Percentiles rank a stretch among this genome's conserved stretches.
Conservation (phyloP, 2,113 vertebrate genomes). For the Anguilla japonica region DNA sequence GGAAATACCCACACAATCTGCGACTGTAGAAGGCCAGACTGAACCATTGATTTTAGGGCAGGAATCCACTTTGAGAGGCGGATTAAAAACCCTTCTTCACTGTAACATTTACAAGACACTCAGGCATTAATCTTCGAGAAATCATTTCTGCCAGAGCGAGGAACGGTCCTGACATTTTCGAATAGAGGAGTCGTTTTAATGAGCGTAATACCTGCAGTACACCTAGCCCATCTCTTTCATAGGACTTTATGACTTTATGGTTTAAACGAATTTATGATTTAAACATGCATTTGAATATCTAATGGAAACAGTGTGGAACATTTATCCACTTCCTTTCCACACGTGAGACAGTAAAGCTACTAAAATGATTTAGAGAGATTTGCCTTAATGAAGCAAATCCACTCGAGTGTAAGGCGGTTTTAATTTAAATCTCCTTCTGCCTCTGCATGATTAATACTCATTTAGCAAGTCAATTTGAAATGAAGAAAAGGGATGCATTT, state of each 20-base stretch:
- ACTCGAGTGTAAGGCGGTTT: conserved; percentile 87
- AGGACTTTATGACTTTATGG: conserved; percentile 38
- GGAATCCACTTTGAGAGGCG: not conserved
- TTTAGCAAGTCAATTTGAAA: conserved; percentile 86
- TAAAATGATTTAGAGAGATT: conserved; percentile 87
- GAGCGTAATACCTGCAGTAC: conserved; percentile 29
- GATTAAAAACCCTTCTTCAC: not conserved
- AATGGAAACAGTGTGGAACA: conserved; percentile 73
- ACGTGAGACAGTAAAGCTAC: conserved; percentile 80
- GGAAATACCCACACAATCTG: not conserved
- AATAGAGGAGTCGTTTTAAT: conserved; percentile 24
- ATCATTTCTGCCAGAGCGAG: not conserved
- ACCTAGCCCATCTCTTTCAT: conserved; percentile 24
- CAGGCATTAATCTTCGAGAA: not conserved
- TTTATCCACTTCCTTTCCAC: conserved; percentile 77
- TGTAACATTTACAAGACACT: not conserved
- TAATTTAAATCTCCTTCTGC: conserved; percentile 93
- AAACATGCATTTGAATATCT: conserved; percentile 60
- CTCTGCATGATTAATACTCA: conserved; percentile 88
- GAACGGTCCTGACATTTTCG: not conserved
- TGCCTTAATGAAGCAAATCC: conserved; percentile 90
- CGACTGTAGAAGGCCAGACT: not conserved
- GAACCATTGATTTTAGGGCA: not conserved
- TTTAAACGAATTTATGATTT: conserved; percentile 40
- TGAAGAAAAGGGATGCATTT: conserved; percentile 78